Evolutionary conservation across 2,888 invertebrate species (phyloP).

Genomic region (Lasioglossum figueresi): DNA sequence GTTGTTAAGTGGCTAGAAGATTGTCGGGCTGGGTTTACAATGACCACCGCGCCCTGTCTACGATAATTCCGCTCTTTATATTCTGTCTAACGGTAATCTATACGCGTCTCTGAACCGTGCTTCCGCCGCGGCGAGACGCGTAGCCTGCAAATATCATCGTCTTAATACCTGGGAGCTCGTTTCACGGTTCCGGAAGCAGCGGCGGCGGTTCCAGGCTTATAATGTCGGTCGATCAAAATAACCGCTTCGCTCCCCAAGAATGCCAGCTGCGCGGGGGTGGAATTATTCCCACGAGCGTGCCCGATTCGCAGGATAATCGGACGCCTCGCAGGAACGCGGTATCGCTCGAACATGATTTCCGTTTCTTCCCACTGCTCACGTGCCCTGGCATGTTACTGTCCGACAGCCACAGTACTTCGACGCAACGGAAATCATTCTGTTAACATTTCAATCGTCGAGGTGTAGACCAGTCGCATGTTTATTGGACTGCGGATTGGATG

Average conservation of each 20-base stretch:
- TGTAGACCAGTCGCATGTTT: not conserved
- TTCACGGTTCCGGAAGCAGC: conserved; percentile 71
- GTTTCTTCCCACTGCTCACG: conserved; percentile 56
- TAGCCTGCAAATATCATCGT: conserved; percentile 47
- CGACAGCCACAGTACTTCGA: not conserved
- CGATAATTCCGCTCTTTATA: conserved; percentile 41
- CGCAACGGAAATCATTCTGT: not conserved
- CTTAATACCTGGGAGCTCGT: conserved; percentile 70
- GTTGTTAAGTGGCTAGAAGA: not conserved
- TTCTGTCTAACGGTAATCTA: conserved; percentile 50
- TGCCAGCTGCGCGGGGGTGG: conserved; percentile 63
- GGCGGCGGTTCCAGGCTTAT: conserved; percentile 55
- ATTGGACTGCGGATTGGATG: too few relatives aligned
- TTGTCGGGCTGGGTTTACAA: not conserved
- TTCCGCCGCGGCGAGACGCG: conserved; percentile 39
- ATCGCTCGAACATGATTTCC: conserved; percentile 73
- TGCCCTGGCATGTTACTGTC: not conserved
- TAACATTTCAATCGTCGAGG: not conserved
- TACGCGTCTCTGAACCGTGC: conserved; percentile 29
- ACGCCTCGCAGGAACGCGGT: conserved; percentile 62
- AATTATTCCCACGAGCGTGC: conserved; percentile 74
- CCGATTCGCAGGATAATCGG: conserved; percentile 76
- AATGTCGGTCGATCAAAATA: conserved; percentile 68
- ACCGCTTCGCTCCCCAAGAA: conserved; percentile 52
- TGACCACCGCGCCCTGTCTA: not conserved